Conservation (phyloP, 1,140 invertebrate genomes). For the Macrotrachela quadricornifera region DNA sequence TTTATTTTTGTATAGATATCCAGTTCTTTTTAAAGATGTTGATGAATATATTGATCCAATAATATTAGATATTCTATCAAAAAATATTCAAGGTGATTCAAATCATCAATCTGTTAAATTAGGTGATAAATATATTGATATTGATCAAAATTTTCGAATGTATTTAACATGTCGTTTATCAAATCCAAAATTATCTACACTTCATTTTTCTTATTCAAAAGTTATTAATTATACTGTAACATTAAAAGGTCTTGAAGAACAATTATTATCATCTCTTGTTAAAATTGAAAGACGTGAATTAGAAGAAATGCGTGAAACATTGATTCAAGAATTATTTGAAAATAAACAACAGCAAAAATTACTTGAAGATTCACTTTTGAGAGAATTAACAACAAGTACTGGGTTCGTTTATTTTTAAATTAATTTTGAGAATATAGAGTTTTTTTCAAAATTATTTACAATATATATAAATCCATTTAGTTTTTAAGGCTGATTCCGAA, state of each 20-base stretch:
- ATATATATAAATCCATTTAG: conserved; percentile 59
- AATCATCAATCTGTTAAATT: conserved; percentile 4
- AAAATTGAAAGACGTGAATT: too few species aligned
- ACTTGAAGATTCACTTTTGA: too few species aligned
- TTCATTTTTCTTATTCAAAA: conserved; percentile 28
- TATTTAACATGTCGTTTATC: conserved; percentile 26
- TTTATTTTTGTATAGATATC: conserved; percentile 29
- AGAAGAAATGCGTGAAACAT: not conserved
- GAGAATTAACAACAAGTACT: too few species aligned
- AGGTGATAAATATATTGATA: conserved; percentile 26
- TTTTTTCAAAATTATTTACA: conserved; percentile 61
- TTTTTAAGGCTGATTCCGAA: too few species aligned
- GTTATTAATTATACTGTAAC: conserved; percentile 30
- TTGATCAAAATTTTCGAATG: conserved; percentile 25
- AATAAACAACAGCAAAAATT: too few species aligned
- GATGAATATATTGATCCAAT: conserved; percentile 28
- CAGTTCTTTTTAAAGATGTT: conserved; percentile 28
- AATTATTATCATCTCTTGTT: conserved; percentile 38
- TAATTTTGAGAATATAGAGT: conserved; percentile 53
- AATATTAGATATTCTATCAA: conserved; percentile 24
- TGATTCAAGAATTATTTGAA: conserved; percentile 26
- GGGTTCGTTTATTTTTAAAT: too few species aligned
- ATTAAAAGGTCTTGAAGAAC: conserved; percentile 26
- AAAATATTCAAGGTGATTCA: conserved; percentile 22
- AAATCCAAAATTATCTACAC: conserved; percentile 28